Conservation (phyloP, 1,140 invertebrate genomes). For the Heliconius himera region DNA sequence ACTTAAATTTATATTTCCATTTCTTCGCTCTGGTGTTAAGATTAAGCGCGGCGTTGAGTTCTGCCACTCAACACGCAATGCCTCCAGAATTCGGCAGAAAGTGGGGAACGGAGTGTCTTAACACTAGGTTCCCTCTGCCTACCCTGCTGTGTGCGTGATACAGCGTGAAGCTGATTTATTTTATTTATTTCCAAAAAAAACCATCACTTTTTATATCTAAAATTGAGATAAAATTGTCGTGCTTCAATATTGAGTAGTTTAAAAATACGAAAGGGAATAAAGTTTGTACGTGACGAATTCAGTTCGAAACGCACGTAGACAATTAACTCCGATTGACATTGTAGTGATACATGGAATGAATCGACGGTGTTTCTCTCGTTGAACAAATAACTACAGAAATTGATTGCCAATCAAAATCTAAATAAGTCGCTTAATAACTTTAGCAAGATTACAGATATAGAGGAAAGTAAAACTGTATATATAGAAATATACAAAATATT, state of each 20-base stretch:
- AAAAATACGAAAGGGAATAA: constrained; percentile 39
- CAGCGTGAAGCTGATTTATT: no score
- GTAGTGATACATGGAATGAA: constrained; percentile 55
- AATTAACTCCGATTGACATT: constrained; percentile 62
- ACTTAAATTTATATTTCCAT: no score
- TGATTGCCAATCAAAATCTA: constrained; percentile 8
- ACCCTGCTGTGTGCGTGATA: no score
- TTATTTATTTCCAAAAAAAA: no score
- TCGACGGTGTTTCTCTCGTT: constrained; percentile 21
- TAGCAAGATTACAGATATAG: background rate
- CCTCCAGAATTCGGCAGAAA: no score
- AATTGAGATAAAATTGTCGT: background rate
- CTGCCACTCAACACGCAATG: no score
- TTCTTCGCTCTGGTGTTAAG: no score
- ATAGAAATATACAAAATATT: no score
- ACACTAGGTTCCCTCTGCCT: no score
- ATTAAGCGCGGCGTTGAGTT: no score
- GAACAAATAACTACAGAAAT: background rate
- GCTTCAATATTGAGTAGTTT: constrained; percentile 30
- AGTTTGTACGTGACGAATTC: constrained; percentile 61
- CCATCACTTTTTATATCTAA: background rate
- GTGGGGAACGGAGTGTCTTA: no score
- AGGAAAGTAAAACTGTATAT: no score
- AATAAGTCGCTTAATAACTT: background rate
- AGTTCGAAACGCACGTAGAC: constrained; percentile 67